phyloP scores from a whole-genome alignment of 2,797 vertebrate genomes.

The Enteromius fasciolatus region DNA sequence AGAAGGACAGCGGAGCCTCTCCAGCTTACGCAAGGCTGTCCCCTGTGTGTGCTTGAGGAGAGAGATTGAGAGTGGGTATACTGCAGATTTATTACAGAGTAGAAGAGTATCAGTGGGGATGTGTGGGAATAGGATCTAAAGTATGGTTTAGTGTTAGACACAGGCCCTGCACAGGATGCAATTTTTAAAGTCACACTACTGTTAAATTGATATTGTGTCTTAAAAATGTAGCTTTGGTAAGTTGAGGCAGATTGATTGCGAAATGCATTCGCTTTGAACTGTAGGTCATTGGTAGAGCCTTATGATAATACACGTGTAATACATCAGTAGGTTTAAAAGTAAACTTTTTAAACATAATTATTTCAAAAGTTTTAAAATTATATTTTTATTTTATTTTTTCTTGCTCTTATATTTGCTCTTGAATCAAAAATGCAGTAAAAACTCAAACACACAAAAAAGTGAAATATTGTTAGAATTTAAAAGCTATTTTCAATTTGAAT shows the following conservation, averaged over 20 bases:
- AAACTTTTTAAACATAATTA: neutral
- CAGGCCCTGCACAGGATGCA: neutral
- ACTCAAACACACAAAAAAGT: neutral
- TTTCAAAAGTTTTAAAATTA: neutral
- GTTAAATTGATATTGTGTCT: neutral
- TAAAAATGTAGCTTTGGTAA: neutral
- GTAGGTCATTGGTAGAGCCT: neutral
- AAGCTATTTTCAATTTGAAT: neutral
- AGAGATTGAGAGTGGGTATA: neutral
- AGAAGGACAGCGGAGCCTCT: neutral
- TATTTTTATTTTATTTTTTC: neutral
- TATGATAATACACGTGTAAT: neutral
- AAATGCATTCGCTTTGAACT: neutral
- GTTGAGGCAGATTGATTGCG: neutral
- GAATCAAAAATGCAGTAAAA: neutral
- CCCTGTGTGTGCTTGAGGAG: slow-evolving; percentile 7
- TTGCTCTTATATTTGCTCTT: neutral
- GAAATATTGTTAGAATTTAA: neutral
- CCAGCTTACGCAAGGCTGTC: neutral
- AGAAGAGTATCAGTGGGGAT: slow-evolving; percentile 5
- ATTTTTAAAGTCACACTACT: neutral
- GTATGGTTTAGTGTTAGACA: neutral
- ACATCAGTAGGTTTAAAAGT: neutral
- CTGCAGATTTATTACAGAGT: slow-evolving; percentile 1
- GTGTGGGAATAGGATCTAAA: slow-evolving; percentile 5